These are phyloP conservation scores for Brachionus rotundiformis DNA, from an alignment of 1,140 invertebrate species.

Conservation along the genomic window DNA sequence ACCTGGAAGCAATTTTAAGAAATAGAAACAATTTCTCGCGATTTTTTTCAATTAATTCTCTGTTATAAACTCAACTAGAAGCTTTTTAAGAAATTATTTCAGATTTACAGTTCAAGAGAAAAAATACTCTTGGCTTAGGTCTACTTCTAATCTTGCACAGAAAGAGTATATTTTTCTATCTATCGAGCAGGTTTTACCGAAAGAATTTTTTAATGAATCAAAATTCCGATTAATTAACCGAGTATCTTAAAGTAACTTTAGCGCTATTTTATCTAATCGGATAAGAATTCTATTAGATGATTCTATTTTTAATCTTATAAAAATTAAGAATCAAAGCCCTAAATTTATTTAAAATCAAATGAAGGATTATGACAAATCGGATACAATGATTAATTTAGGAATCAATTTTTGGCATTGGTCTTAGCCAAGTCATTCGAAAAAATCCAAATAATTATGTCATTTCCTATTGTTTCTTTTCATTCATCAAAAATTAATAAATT, in stretches of 20 bases:
- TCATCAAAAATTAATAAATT: constrained; percentile 6
- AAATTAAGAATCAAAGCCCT: too few species aligned
- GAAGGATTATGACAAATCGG: neutral
- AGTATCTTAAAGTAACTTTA: constrained; percentile 4
- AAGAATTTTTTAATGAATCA: neutral
- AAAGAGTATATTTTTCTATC: neutral
- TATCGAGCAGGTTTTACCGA: neutral
- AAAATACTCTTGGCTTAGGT: neutral
- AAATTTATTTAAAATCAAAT: neutral
- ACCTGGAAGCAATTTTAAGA: constrained; percentile 18
- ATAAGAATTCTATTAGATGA: neutral
- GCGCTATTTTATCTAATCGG: neutral
- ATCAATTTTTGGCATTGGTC: constrained; percentile 1
- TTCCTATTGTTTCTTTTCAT: neutral
- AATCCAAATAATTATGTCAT: neutral
- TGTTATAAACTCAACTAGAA: neutral
- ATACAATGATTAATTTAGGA: neutral
- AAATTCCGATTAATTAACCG: constrained; percentile 19
- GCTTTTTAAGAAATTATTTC: neutral
- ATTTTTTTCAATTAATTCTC: constrained; percentile 8
- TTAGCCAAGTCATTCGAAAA: neutral
- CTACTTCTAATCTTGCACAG: neutral
- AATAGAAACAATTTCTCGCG: neutral
- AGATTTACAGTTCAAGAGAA: neutral
- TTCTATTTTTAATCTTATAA: neutral